Conservation (phyloP, 2,797 vertebrate species). For the Crocodylus rhombifer region DNA sequence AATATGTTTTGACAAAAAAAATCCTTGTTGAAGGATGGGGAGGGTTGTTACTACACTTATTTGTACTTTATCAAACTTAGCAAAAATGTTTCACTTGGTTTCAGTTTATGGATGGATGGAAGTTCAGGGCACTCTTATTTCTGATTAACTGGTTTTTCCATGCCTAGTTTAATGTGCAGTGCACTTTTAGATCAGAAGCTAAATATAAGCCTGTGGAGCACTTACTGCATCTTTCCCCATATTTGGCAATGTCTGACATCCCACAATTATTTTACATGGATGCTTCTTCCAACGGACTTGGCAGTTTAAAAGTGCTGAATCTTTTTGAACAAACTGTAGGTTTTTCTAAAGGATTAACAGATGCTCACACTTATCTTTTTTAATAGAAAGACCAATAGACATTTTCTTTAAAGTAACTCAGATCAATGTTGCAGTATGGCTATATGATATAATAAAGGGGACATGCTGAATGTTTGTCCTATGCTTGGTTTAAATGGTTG, state of each 20-base stretch:
- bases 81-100: background rate
- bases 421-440: background rate
- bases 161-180: conserved; percentile 23
- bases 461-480: background rate
- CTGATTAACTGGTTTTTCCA: conserved; percentile 28
- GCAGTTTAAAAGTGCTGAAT: conserved; percentile 32
- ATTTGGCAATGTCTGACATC: conserved; percentile 56
- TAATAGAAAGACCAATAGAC: conserved; percentile 38
- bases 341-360: conserved; percentile 52
- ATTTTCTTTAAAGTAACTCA: conserved; percentile 29
- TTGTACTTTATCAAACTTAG: background rate
- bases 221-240: conserved; percentile 37
- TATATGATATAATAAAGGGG: background rate
- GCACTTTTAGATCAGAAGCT: background rate
- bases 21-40: background rate
- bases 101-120: conserved; percentile 31
- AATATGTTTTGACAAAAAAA: background rate
- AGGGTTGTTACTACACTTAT: background rate
- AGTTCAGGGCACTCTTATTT: conserved; percentile 11
- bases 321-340: conserved; percentile 30
- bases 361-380: conserved; percentile 28
- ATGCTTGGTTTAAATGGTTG: conserved; percentile 1
- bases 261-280: conserved; percentile 1
- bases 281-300: conserved; percentile 53
- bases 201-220: conserved; percentile 58